Evolutionary conservation across 2,113 vertebrate genomes (phyloP).

Genomic region (Capricornis sumatraensis): DNA sequence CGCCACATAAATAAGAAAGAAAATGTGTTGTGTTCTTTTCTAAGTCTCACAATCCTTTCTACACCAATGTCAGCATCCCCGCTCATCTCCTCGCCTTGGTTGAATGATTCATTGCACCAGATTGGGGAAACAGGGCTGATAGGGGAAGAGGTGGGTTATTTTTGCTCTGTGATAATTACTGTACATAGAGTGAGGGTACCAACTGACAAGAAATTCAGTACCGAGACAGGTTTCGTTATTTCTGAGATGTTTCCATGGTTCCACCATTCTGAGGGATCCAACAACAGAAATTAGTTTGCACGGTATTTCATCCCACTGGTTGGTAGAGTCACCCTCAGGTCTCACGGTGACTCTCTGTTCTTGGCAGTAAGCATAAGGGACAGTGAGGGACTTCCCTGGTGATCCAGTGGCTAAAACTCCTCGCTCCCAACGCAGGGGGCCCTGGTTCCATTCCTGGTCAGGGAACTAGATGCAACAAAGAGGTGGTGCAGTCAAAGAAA

Average conservation of each 20-base stretch:
- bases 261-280: not conserved
- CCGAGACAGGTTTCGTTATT: not conserved
- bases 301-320: not conserved
- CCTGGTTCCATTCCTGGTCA: not conserved
- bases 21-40: not conserved
- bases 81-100: not conserved
- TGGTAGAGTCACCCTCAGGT: not conserved
- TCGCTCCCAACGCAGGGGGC: not conserved
- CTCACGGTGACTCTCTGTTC: not conserved
- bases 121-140: rapidly evolving
- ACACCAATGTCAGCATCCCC: not conserved
- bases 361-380: not conserved
- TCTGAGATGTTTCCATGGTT: not conserved
- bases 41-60: not conserved
- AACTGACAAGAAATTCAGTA: not conserved
- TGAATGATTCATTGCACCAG: rapidly evolving
- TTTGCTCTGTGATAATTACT: not conserved
- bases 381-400: not conserved
- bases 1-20: not conserved
- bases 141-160: not conserved
- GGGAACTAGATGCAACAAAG: not conserved
- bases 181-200: not conserved
- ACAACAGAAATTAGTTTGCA: not conserved
- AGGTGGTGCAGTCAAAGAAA: not conserved
- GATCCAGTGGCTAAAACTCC: not conserved